Conservation (phyloP, 2,888 invertebrate species). For the Pterostichus niger region DNA sequence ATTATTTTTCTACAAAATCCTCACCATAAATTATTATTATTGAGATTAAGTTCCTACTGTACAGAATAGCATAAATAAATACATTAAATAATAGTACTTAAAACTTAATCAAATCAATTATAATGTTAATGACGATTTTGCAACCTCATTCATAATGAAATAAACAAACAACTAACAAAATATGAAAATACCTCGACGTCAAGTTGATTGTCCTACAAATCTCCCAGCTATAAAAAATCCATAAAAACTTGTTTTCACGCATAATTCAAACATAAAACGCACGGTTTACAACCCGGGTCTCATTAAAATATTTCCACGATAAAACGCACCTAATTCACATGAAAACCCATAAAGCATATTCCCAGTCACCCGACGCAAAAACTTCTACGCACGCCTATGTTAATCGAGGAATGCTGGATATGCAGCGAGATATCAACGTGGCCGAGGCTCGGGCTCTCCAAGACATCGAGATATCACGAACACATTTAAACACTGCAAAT, state of each 20-base stretch:
- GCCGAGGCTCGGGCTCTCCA: not conserved
- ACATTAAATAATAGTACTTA: too few relatives aligned
- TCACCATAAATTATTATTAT: too few relatives aligned
- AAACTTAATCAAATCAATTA: too few relatives aligned
- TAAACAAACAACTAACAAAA: too few relatives aligned
- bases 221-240: too few relatives aligned
- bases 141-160: too few relatives aligned
- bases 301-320: conserved; percentile 33
- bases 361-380: not conserved
- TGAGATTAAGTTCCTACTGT: too few relatives aligned
- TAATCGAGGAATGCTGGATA: conserved; percentile 55
- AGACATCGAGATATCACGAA: not conserved
- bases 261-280: conserved; percentile 19
- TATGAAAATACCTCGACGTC: too few relatives aligned
- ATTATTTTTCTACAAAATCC: too few relatives aligned
- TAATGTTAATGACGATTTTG: too few relatives aligned
- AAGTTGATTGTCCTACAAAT: too few relatives aligned
- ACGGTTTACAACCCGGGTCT: conserved; percentile 4
- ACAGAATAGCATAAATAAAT: too few relatives aligned
- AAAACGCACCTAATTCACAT: not conserved
- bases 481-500: conserved; percentile 37
- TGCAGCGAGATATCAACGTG: conserved; percentile 42
- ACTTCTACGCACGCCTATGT: conserved; percentile 25
- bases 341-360: not conserved
- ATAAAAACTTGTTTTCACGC: not conserved